Evolutionary conservation across 2,888 invertebrate genomes (phyloP).

Genomic region (Petrolisthes manimaculis): DNA sequence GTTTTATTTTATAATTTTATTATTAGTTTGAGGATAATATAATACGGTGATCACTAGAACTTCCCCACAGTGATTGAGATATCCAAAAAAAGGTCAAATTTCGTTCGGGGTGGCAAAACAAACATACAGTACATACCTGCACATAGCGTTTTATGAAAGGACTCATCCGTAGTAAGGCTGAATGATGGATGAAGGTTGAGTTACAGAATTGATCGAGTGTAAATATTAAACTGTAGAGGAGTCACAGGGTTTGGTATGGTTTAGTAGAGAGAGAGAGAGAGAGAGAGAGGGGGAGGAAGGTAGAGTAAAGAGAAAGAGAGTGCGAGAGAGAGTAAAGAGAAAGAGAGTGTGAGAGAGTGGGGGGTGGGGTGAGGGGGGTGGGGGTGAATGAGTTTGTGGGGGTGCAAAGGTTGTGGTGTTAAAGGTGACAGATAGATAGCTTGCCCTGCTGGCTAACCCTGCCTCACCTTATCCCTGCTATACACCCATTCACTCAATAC

Average conservation of each 20-base stretch:
- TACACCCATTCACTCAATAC: not conserved
- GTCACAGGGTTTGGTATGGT: too few relatives aligned
- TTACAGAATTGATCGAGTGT: too few relatives aligned
- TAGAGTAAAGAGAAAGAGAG: constrained; percentile 13
- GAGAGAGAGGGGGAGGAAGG: not conserved
- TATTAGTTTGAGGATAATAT: not conserved
- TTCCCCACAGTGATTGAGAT: not conserved
- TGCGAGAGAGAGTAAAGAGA: not conserved
- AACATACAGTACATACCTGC: too few relatives aligned
- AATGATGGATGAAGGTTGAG: too few relatives aligned
- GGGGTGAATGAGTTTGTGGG: not conserved
- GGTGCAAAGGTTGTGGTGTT: not conserved
- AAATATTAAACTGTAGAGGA: too few relatives aligned
- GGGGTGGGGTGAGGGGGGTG: not conserved
- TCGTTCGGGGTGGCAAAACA: too few relatives aligned
- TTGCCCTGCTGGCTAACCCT: not conserved
- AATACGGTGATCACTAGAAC: too few relatives aligned
- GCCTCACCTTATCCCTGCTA: not conserved
- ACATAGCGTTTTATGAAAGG: too few relatives aligned
- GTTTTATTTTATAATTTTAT: not conserved
- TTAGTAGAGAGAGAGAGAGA: constrained; percentile 23
- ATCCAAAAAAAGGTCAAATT: too few relatives aligned
- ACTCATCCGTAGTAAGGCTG: too few relatives aligned
- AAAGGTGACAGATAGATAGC: constrained; percentile 29
- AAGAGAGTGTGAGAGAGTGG: constrained; percentile 5